Evolutionary conservation across 2,113 vertebrate genomes (phyloP).

Genomic region (Echinops telfairi): DNA sequence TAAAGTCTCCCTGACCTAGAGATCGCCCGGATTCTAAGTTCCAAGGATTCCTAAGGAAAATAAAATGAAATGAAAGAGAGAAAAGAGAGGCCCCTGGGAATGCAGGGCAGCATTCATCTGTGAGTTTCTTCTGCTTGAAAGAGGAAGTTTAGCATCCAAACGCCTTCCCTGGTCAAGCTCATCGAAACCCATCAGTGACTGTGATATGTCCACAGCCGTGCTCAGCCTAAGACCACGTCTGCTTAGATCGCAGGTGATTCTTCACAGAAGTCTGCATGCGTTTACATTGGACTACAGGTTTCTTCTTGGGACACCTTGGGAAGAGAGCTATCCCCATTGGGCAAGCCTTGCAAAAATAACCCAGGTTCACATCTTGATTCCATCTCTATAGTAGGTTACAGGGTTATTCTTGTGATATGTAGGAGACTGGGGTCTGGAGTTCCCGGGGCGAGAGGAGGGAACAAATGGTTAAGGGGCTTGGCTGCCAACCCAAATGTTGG

Average conservation of each 20-base stretch:
- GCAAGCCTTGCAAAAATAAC: neutral
- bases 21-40: constrained; percentile 51
- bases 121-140: constrained; percentile 3
- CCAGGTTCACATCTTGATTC: neutral
- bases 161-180: too few species aligned
- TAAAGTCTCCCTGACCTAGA: constrained; percentile 70
- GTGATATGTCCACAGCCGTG: neutral
- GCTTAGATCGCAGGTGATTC: neutral
- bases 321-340: neutral
- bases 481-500: too few species aligned
- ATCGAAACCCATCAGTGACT: too few species aligned
- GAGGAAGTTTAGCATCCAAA: neutral
- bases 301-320: neutral
- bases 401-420: neutral
- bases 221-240: neutral
- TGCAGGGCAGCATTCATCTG: neutral
- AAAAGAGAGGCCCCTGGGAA: neutral
- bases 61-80: neutral
- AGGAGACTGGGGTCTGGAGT: neutral
- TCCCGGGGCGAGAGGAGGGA: too few species aligned
- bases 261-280: neutral
- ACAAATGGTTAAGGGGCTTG: too few species aligned
- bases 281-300: neutral
- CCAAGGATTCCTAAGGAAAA: neutral
- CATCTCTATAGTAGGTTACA: neutral